Base-by-base conservation (phyloP, 2,113 vertebrate species). In the Delphinus delphis region DNA sequence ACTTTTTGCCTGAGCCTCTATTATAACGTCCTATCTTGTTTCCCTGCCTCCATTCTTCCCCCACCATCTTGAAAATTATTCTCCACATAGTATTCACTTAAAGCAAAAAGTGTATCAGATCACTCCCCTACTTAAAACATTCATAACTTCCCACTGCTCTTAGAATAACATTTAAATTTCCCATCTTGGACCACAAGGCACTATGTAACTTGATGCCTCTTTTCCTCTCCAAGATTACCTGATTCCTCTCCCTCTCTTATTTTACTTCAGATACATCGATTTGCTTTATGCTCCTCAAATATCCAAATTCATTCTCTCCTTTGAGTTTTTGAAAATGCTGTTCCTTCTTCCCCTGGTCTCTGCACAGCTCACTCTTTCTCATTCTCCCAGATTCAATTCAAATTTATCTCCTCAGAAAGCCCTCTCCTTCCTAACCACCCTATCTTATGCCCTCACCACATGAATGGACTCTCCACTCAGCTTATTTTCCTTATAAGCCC, bases 371-470 rank as follows among this genome's bases (percentile, higher is more conserved):
- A 31, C 12, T 71, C 8, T 17, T 85, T 79, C 67, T 88, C 6
- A 26, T 88, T 88, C 50, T 50, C 60, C 60, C 62, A 68, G 20
- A 88, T 82, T 83, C 38, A 83, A 36, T 14, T 76, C 77, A 67
- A 88, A 68, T 58, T 50, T 26, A n/a, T 88, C 60, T 88, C 77
- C 15, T 96, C 60, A 96, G 60, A 88, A 88, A 83, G 21, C 36
- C 31, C 13, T 77, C 77, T 90, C 50, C 18, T 50, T 85, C 62
- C 50, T 60, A 31, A 77, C 26, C 25, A 83, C 12, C 3, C 53
- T 41, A 20, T 68, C 14, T 41, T 96, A 76, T 41, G 10, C 15
- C 44, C 25, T 83, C 38, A 50, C 20, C 58, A 65, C 38, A 83
- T 25, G 25, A 76, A n/a, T 25, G 55, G 71, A 55, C n/a, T n/a